Evolutionary conservation across 2,888 invertebrate species (phyloP).

Genomic region (Lacanobia oleracea): DNA sequence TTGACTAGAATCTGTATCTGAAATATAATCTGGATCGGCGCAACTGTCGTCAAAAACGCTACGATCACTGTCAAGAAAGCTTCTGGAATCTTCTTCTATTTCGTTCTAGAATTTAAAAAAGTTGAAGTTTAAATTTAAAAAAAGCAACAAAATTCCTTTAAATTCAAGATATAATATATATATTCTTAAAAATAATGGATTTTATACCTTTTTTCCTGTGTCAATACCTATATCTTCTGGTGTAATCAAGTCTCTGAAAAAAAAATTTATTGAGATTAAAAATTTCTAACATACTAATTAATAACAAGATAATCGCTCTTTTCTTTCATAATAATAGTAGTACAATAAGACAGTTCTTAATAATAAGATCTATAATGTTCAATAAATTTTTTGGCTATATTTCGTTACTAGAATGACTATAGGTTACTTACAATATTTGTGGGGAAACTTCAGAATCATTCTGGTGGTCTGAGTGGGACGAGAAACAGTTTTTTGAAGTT

Average conservation of each 20-base stretch:
- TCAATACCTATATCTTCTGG: conserved; percentile 12
- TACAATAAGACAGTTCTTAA: too few species aligned
- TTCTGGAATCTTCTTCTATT: conserved; percentile 13
- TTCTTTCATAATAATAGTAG: too few species aligned
- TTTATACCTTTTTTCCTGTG: conserved; percentile 12
- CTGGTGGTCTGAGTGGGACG: conserved; percentile 12
- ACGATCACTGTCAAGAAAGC: conserved; percentile 10
- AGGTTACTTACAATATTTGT: too few species aligned
- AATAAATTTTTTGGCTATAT: too few species aligned
- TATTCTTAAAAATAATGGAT: neutral
- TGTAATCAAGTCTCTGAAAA: conserved; percentile 1
- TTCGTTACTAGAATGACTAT: too few species aligned
- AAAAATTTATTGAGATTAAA: too few species aligned
- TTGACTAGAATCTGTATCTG: conserved; percentile 14
- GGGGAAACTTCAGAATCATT: neutral
- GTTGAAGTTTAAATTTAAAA: conserved; percentile 3
- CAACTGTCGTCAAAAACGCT: conserved; percentile 12
- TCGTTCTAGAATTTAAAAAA: conserved; percentile 13
- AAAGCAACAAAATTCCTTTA: too few species aligned
- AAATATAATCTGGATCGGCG: conserved; percentile 13
- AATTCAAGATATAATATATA: too few species aligned
- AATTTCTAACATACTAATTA: too few species aligned
- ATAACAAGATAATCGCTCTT: too few species aligned
- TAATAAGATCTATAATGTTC: too few species aligned
- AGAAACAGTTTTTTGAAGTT: conserved; percentile 10